phyloP scores from a whole-genome alignment of 2,797 vertebrate species.

The Antrozous pallidus region DNA sequence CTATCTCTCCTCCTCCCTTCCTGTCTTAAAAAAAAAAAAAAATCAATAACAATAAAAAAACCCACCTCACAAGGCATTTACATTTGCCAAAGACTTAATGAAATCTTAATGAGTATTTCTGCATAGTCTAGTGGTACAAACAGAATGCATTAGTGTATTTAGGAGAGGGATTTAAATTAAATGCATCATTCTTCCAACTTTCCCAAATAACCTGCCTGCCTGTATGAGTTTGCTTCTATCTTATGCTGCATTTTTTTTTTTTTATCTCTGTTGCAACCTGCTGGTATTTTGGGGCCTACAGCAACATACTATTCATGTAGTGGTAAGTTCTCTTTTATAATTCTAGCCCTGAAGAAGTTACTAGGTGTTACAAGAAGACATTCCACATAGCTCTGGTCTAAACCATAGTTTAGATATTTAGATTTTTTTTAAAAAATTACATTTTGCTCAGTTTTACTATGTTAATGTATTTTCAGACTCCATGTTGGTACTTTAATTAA shows the following conservation, averaged over 20 bases:
- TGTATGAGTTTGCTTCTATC: constrained; percentile 86
- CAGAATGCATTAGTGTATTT: constrained; percentile 26
- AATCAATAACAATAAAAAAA: no score
- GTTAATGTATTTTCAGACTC: constrained; percentile 7
- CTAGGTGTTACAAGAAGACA: constrained; percentile 49
- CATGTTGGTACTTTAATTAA: neutral
- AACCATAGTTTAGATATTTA: constrained; percentile 5
- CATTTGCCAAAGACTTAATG: neutral
- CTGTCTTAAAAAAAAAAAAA: no score
- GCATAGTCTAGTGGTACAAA: neutral
- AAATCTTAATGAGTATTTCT: neutral
- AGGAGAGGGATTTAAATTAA: constrained; percentile 72
- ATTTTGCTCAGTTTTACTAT: constrained; percentile 25
- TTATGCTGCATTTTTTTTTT: constrained; percentile 87
- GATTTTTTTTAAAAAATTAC: neutral
- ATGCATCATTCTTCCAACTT: constrained; percentile 73
- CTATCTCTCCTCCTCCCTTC: no score
- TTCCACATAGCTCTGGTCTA: neutral
- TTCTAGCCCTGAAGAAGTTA: constrained; percentile 78
- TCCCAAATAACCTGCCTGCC: constrained; percentile 80
- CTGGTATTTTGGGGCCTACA: constrained; percentile 93
- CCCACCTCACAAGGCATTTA: neutral
- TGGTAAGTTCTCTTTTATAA: constrained; percentile 92
- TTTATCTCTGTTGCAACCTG: constrained; percentile 93
- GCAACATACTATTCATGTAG: constrained; percentile 99